Evolutionary conservation across 2,797 vertebrate species (phyloP), one percentile per base, ranked within the genome.

Genomic region (Tauraco hartlaubi): DNA sequence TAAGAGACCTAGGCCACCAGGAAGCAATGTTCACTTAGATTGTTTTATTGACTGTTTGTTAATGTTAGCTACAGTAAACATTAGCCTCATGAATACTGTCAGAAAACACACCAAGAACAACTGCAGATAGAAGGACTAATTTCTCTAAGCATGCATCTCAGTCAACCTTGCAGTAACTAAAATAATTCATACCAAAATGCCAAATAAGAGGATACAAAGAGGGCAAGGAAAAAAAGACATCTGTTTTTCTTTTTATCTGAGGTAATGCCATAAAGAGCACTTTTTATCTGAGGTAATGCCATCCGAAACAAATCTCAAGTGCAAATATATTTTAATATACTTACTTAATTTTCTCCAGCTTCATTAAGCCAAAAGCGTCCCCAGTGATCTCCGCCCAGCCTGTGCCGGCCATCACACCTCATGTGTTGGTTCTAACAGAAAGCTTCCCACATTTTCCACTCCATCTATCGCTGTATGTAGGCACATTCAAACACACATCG

Each of bases 361-460:
- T 69, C 46, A 71, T 66, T 33, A 82, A 92, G 76, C 25, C 8
- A 2, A 73, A 86, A 86, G 33, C 41, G 90, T 7, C 12, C 1
- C 13, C 2, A 2, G 4, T 2, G 22, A 21, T 29, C 25, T 54
- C 43, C 4, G 5, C 17, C 18, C 44, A 80, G 63, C 44, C 44
- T 1, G 0, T 2, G 3, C 9, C 2, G 1, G 9, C 9, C 37
- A 49, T 6, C 3, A 2, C 1, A 1, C 18, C 43, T 39, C 6
- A 2, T 8, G 31, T 9, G 14, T 9, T 55, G 52, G 48, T 49
- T 59, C 58, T 54, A 74, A 37, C 5, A 67, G 43, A 88, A 73
- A 87, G 49, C 31, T 56, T 51, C 59, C 29, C 17, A 21, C 5
- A 15, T 48, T 37, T 66, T 48, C 29, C 18, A 21, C n/a, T 72